Evolutionary conservation across 1,140 invertebrate species (phyloP).

Genomic region (Cephus cinctus): DNA sequence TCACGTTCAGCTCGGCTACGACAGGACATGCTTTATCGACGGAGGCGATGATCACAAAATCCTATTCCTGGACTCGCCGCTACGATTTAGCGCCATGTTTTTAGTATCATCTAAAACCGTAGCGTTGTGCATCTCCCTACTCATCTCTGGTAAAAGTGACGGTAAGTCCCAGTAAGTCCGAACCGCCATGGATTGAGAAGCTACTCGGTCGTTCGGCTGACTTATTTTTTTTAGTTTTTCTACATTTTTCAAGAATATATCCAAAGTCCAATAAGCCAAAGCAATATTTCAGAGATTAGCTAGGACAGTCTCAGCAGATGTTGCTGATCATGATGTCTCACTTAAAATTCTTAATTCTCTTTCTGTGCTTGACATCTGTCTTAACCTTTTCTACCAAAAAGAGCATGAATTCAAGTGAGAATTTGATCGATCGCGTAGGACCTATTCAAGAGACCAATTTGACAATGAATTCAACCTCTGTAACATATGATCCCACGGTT

Average conservation of each 20-base stretch:
- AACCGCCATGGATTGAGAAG: constrained; percentile 18
- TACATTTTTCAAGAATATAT: constrained; percentile 28
- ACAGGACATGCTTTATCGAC: too few relatives aligned
- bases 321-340: constrained; percentile 10
- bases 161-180: background rate
- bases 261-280: background rate
- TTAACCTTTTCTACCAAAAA: constrained; percentile 29
- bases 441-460: background rate
- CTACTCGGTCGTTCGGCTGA: constrained; percentile 20
- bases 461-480: background rate
- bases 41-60: too few relatives aligned
- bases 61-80: too few relatives aligned
- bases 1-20: too few relatives aligned
- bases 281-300: background rate
- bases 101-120: too few relatives aligned
- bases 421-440: constrained; percentile 10
- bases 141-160: background rate
- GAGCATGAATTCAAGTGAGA: constrained; percentile 8
- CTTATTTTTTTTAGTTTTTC: constrained; percentile 29
- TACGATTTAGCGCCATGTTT: too few relatives aligned
- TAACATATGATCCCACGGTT: background rate
- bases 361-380: constrained; percentile 20
- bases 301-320: constrained; percentile 4
- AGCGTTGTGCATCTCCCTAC: background rate
- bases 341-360: constrained; percentile 8